Evolutionary conservation across 2,797 vertebrate genomes (phyloP).

Genomic region (Otus scops): DNA sequence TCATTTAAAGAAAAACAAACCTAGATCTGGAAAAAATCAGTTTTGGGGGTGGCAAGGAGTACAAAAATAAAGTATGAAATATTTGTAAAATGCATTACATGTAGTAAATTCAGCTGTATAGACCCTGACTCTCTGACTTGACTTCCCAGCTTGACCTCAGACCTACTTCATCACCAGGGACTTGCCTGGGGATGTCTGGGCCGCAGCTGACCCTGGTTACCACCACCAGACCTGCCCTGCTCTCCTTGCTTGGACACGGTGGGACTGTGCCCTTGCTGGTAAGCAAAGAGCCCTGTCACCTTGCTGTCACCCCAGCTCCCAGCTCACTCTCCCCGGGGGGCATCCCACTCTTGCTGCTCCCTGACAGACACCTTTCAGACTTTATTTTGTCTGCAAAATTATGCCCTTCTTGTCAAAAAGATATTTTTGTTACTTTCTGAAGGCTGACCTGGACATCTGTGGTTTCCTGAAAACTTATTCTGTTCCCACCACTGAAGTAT

Average conservation of each 20-base stretch:
- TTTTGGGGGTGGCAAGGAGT: neutral
- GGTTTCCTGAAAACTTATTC: neutral
- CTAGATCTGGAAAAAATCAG: neutral
- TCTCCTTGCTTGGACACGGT: neutral
- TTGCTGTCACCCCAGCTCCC: fast-evolving
- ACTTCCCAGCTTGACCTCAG: neutral
- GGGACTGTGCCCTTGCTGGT: neutral
- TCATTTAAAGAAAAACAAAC: neutral
- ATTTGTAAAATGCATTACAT: neutral
- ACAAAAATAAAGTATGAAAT: neutral
- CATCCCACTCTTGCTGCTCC: neutral
- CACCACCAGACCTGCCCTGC: neutral
- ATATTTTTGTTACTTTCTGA: neutral
- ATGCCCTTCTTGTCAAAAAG: neutral
- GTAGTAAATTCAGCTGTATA: neutral
- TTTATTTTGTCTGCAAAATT: neutral
- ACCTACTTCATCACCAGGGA: neutral
- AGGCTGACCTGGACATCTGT: neutral
- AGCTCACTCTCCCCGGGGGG: neutral
- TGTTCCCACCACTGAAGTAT: neutral
- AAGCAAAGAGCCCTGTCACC: neutral
- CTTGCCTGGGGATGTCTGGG: neutral
- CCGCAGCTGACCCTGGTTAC: neutral
- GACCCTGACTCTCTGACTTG: neutral
- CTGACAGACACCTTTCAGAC: neutral